Percentiles rank a stretch among this genome's conserved stretches.
Conservation (phyloP, 2,113 vertebrate genomes). For the Python bivittatus region DNA sequence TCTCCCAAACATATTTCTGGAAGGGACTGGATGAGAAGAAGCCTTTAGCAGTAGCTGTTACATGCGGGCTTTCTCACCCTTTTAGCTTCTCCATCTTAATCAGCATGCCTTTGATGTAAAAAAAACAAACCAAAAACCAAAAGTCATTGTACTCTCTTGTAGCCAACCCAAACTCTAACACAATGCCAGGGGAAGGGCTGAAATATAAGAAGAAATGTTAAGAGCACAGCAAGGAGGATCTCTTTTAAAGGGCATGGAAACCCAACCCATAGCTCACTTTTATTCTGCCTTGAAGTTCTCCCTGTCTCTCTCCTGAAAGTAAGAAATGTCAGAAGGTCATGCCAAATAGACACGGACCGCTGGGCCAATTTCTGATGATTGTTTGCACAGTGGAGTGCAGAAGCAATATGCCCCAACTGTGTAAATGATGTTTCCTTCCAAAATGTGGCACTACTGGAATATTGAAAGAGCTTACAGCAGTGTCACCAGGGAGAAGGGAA, state of each 20-base stretch:
- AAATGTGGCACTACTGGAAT: constrained; percentile 37
- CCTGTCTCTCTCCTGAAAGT: constrained; percentile 48
- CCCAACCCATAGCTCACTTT: constrained; percentile 27
- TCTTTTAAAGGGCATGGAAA: constrained; percentile 60
- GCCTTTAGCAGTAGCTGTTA: constrained; percentile 42
- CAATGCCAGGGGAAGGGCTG: constrained; percentile 18
- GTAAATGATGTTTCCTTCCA: constrained; percentile 59
- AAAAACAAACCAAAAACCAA: no score
- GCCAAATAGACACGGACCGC: constrained; percentile 65
- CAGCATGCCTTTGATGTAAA: neutral
- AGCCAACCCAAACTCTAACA: constrained; percentile 44
- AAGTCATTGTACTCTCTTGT: neutral
- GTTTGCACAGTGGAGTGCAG: constrained; percentile 64
- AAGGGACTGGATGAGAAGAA: constrained; percentile 21
- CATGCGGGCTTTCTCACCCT: constrained; percentile 52
- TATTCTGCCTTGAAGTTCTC: constrained; percentile 63
- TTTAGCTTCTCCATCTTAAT: constrained; percentile 32
- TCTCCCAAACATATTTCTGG: neutral
- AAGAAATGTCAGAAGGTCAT: constrained; percentile 47
- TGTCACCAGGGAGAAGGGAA: neutral
- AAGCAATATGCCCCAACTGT: constrained; percentile 61
- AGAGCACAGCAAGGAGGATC: constrained; percentile 61
- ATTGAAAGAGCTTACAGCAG: constrained; percentile 20
- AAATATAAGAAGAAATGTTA: constrained; percentile 28
- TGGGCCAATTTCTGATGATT: constrained; percentile 54